Base-by-base conservation (phyloP, 2,113 vertebrate genomes). In the Cromileptes altivelis region DNA sequence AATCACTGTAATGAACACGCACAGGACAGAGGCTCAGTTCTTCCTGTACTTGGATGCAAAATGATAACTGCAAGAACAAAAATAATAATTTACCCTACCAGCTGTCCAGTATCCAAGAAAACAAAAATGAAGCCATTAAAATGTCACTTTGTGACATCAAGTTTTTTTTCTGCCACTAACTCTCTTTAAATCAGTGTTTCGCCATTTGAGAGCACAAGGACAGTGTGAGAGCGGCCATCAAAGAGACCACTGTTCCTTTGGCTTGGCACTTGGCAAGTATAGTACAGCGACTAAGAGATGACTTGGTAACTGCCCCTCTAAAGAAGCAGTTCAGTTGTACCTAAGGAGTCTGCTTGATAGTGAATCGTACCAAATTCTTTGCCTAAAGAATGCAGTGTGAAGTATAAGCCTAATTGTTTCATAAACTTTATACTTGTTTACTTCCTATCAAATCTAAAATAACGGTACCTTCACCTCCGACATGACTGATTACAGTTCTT, bases 191-290 rank as follows among this genome's bases (percentile, higher is more conserved):
- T 60, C 19, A 58, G 53, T 21, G n/a, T 78, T 64, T 70, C 12
- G 18, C 64, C 25, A 58, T 83, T 42, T 47, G 37, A 81, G 69
- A 85, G 76, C 69, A 58, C 40, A 71, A 77, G 76, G 55, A 73
- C 65, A 65, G 75, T 18, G 60, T 13, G 21, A 53, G 75, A 81
- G 30, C 21, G 42, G 1, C 55, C 10, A 70, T 92, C 72, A 91
- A 90, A 85, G 90, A 86, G 83, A 68, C 27, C 86, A 77, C 80
- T 90, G 91, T 92, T 90, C 88, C 78, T 76, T 73, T 60, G 69
- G 73, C 84, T 87, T 80, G 90, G 87, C 84, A 87, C 91, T 87
- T 90, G 75, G 87, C 60, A 78, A 85, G 71, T 50, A 60, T 14
- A 82, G 78, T 58, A 58, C 80, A 80, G 78, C 79, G 76, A 82